Conservation (phyloP, 2,888 invertebrate genomes). For the Helleia helle region DNA sequence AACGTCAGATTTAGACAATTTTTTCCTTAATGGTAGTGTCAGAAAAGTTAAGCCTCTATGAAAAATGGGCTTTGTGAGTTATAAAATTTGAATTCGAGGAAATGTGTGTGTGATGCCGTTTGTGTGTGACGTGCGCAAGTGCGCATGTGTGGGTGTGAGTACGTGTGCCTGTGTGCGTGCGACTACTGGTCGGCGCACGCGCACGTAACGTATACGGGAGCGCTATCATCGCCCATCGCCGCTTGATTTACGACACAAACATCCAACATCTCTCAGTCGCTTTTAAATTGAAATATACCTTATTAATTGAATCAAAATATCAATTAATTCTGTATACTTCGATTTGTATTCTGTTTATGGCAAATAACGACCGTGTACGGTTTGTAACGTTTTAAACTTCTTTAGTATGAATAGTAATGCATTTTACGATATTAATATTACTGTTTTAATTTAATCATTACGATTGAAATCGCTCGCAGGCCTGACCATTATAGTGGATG, state of each 20-base stretch:
- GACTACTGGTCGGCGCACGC: conserved; percentile 23
- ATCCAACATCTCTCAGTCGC: conserved; percentile 36
- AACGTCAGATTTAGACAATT: conserved; percentile 66
- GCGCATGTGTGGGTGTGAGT: conserved; percentile 21
- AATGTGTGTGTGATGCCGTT: conserved; percentile 26
- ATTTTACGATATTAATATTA: too few relatives aligned
- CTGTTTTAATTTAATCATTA: too few relatives aligned
- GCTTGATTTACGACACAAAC: conserved; percentile 54
- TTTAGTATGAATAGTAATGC: too few relatives aligned
- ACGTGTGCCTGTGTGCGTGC: conserved; percentile 19
- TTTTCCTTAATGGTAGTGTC: conserved; percentile 60
- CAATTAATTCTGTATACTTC: conserved; percentile 6
- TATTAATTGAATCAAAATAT: conserved; percentile 26
- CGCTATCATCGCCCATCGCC: conserved; percentile 57
- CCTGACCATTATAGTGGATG: conserved; percentile 64
- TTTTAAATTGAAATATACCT: conserved; percentile 28
- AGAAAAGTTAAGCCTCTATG: conserved; percentile 51
- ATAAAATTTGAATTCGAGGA: conserved; percentile 43
- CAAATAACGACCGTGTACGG: neutral
- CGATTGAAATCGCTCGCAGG: too few relatives aligned
- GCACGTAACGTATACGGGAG: conserved; percentile 34
- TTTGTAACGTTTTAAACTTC: neutral
- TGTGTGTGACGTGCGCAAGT: conserved; percentile 12
- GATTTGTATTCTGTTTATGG: neutral
- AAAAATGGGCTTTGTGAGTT: conserved; percentile 49